Conservation (phyloP, 2,888 invertebrate genomes). For the Isotomurus palustris region DNA sequence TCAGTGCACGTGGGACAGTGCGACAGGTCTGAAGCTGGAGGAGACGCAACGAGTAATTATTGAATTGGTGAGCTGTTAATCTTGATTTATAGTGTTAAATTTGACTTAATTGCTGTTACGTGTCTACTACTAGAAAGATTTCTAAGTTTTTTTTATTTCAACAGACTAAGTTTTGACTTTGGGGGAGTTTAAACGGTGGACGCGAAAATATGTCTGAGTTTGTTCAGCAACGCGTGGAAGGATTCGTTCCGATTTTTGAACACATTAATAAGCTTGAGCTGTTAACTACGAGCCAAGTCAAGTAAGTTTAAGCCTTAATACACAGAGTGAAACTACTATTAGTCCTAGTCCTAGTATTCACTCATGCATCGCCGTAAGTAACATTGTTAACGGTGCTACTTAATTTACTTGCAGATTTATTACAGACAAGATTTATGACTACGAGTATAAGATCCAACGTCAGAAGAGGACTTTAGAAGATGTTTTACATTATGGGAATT, state of each 20-base stretch:
- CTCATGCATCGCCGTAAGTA: no score
- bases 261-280: conserved; percentile 12
- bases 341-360: no score
- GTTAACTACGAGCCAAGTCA: conserved; percentile 8
- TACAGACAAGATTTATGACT: conserved; percentile 3
- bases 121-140: no score
- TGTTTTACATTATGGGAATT: conserved; percentile 19
- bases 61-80: no score
- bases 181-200: no score
- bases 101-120: no score
- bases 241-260: conserved; percentile 18
- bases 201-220: conserved; percentile 32
- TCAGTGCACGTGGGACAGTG: no score
- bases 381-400: not conserved
- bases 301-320: conserved; percentile 5
- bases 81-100: no score
- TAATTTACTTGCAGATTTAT: conserved; percentile 10
- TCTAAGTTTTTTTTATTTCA: no score
- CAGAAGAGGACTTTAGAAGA: conserved; percentile 14
- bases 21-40: no score
- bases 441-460: conserved; percentile 23
- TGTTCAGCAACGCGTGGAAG: conserved; percentile 21
- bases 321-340: not conserved
- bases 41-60: no score
- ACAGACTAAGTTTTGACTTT: no score